A percentile compares a stretch with the other conserved stretches of the same genome.
Conservation (phyloP, 2,113 vertebrate genomes). For the Ardeotis arabs region DNA sequence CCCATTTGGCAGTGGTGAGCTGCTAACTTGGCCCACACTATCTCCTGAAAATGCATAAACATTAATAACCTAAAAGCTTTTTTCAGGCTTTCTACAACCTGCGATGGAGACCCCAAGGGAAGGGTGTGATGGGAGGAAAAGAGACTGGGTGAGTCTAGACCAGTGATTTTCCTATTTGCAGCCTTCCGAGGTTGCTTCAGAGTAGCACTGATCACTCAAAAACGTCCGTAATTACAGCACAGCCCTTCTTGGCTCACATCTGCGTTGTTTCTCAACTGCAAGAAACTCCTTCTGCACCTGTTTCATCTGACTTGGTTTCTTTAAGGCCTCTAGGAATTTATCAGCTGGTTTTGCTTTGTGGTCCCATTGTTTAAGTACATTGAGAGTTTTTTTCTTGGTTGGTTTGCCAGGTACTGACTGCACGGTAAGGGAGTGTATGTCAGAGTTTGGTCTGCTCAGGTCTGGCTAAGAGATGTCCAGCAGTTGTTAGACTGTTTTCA, state of each 20-base stretch:
- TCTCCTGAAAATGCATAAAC: not conserved
- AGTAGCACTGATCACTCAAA: not conserved
- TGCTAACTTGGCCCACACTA: not conserved
- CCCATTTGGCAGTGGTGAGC: not conserved
- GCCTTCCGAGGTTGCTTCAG: not conserved
- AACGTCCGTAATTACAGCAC: fast-evolving
- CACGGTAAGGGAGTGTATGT: not conserved
- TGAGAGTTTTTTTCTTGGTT: not conserved
- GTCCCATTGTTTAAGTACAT: not conserved
- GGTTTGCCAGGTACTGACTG: not conserved
- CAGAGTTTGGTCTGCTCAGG: not conserved
- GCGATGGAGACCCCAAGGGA: not conserved
- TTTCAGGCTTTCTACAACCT: not conserved
- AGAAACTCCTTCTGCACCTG: not conserved
- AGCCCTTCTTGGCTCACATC: not conserved
- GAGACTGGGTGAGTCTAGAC: not conserved
- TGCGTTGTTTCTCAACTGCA: not conserved
- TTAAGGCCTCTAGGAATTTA: not conserved
- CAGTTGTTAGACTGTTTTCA: not conserved
- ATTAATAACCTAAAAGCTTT: not conserved
- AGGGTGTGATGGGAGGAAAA: not conserved
- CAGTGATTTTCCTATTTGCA: not conserved
- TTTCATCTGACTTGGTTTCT: not conserved
- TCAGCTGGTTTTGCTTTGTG: not conserved
- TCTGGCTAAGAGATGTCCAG: not conserved